phyloP scores from a whole-genome alignment of 2,113 vertebrate species.

The Bufo gargarizans region DNA sequence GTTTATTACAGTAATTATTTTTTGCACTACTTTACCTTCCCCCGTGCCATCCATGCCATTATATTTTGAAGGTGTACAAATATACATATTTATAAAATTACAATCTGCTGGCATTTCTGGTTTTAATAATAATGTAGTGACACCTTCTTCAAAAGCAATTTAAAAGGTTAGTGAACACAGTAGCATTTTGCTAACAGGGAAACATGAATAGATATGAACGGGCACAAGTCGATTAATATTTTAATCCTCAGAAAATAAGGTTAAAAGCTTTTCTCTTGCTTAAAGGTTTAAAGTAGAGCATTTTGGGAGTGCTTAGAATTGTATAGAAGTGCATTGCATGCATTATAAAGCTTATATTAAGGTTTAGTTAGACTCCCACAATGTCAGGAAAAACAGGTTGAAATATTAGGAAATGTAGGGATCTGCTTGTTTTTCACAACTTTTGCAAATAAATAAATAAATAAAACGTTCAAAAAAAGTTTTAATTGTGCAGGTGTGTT shows the following conservation, averaged over 20 bases:
- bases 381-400: not conserved
- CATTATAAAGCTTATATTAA: not conserved
- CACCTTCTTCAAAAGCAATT: conserved; percentile 49
- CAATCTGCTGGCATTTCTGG: conserved; percentile 42
- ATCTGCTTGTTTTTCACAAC: not conserved
- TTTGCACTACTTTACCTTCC: not conserved
- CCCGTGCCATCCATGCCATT: not conserved
- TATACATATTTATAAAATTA: conserved; percentile 51
- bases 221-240: conserved; percentile 11
- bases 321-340: not conserved
- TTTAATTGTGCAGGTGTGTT: no score
- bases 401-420: not conserved
- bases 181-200: conserved; percentile 43
- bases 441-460: not conserved
- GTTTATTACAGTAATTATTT: conserved; percentile 23
- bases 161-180: conserved; percentile 44
- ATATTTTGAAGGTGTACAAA: conserved; percentile 10
- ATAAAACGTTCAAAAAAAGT: no score
- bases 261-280: conserved; percentile 41
- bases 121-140: conserved; percentile 48
- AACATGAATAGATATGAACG: conserved; percentile 32
- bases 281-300: conserved; percentile 27
- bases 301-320: conserved; percentile 28
- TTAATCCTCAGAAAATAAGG: conserved; percentile 43
- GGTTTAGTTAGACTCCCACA: not conserved